Base-by-base conservation (phyloP, 2,888 invertebrate genomes). In the Dysmachus trigonus region DNA sequence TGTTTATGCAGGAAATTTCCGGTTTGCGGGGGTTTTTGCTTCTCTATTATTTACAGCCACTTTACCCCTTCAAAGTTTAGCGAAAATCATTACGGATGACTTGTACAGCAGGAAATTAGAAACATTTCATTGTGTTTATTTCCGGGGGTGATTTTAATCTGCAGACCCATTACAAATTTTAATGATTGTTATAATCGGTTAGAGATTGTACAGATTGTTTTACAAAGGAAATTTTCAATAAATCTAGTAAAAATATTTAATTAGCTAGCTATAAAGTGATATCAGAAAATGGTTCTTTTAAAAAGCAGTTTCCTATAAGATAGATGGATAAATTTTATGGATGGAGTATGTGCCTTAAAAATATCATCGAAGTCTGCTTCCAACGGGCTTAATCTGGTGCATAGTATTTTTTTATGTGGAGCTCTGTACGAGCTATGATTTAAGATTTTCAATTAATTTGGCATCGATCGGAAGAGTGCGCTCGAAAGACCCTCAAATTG, bases 401-500 rank as follows among this genome's bases (percentile, higher is more conserved):
- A 62, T 18, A 27, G 13, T 15, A 41, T 41, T 62, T 51, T n/a
- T 62, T 62, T 62, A 62, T 62, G 51, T 8, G 18, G 33, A 35
- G 18, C 18, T 35, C 13, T 76, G 35, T 13, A 76, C 41, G 13
- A 18, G 13, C 62, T 76, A 47, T 79, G 79, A 79, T 79, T 79
- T 79, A 79, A 47, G 47, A 79, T 79, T 79, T 79, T 22, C 47
- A 79, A 79, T 79, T 79, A 79, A 79, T 79, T 79, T 79, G 22
- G 79, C 10, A 79, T 79, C 79, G 79, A 79, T 79, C 79, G 73
- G 8, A 13, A 15, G 7, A 35, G 41, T 76, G 18, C 10, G 31
- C 33, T 22, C 22, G 10, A 76, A 35, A 38, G 18, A 76, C 38
- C 27, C 35, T 76, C 35, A 10, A 38, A 76, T 35, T 76, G 35